Evolutionary conservation across 2,113 vertebrate species (phyloP).

Genomic region (Sterrhoptilus dennistouni): DNA sequence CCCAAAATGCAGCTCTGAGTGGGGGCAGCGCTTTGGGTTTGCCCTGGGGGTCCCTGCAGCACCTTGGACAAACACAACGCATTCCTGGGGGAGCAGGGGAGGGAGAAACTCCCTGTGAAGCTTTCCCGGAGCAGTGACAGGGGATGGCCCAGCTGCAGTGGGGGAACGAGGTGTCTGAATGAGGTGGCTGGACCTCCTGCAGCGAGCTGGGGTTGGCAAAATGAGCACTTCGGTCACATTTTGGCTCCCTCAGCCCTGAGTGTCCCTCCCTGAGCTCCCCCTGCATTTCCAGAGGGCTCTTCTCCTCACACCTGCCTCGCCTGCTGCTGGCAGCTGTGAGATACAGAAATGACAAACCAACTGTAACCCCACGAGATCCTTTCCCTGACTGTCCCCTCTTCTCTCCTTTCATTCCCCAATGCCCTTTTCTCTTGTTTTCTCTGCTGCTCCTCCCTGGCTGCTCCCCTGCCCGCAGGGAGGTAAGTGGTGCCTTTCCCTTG

Average conservation of each 20-base stretch:
- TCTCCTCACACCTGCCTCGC: neutral
- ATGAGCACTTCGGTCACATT: neutral
- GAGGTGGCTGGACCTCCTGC: accelerated
- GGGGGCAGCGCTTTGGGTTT: neutral
- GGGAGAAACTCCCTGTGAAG: neutral
- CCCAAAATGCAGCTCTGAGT: accelerated
- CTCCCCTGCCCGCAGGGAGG: conserved; percentile 64
- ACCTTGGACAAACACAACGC: accelerated
- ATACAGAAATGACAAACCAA: neutral
- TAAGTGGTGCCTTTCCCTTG: conserved; percentile 47
- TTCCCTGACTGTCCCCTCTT: neutral
- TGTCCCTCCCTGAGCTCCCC: neutral
- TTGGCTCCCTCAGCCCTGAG: neutral
- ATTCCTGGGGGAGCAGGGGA: neutral
- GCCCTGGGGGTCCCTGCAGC: accelerated
- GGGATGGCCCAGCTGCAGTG: accelerated
- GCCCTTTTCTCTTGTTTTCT: neutral
- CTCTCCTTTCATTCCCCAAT: neutral
- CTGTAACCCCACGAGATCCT: neutral
- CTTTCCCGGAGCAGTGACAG: accelerated
- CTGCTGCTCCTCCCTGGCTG: neutral
- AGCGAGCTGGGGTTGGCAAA: neutral
- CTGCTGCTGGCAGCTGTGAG: neutral
- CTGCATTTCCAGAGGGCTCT: neutral
- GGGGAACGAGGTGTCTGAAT: neutral